These are phyloP conservation scores for Cairina moschata DNA, from an alignment of 2,113 vertebrate species.

Conservation along the genomic window DNA sequence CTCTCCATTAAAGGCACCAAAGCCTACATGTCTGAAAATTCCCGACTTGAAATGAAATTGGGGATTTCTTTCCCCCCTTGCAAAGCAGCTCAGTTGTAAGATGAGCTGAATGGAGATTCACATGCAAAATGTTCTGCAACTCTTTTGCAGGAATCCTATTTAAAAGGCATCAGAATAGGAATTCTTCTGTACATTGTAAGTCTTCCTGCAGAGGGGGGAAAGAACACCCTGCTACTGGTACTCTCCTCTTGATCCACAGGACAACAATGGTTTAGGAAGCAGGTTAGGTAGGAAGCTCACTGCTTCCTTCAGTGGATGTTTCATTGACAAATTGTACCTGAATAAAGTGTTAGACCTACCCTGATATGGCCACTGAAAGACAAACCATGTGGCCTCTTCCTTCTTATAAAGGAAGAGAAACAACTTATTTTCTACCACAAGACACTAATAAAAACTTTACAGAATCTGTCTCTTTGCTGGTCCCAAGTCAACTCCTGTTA, in stretches of 20 bases:
- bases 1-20: conserved; percentile 4
- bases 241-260: background rate
- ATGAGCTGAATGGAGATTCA: background rate
- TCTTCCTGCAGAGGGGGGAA: background rate
- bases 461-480: background rate
- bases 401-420: background rate
- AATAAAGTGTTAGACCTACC: background rate
- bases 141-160: background rate
- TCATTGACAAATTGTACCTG: background rate
- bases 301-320: background rate
- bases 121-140: background rate
- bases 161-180: background rate
- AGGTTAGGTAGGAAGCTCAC: background rate
- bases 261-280: background rate
- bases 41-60: background rate
- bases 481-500: background rate
- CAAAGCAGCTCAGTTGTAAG: background rate
- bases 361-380: background rate
- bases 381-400: background rate
- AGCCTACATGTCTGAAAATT: conserved; percentile 1
- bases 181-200: background rate
- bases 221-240: background rate
- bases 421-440: background rate
- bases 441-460: background rate
- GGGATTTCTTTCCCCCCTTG: background rate